A percentile compares a stretch with the other conserved stretches of the same genome.
These are phyloP conservation scores for Teleogryllus occipitalis DNA, from an alignment of 1,140 invertebrate genomes.

Conservation along the genomic window DNA sequence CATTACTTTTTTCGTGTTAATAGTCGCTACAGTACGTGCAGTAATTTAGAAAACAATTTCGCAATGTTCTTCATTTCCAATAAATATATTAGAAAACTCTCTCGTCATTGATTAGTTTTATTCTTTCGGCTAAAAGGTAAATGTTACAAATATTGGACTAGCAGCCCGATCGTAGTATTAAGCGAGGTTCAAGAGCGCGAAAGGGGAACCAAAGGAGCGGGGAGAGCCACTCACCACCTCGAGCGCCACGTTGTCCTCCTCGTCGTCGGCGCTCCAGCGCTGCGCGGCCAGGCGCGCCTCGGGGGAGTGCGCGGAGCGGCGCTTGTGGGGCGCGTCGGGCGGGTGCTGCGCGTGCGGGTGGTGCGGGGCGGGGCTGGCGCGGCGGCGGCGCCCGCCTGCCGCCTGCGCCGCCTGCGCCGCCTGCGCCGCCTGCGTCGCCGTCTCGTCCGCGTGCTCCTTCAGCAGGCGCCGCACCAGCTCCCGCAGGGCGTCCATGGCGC, in stretches of 20 bases:
- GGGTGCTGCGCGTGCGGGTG: constrained; percentile 40
- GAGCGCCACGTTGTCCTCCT: constrained; percentile 35
- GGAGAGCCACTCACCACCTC: background rate
- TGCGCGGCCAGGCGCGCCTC: constrained; percentile 45
- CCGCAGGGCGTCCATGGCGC: background rate
- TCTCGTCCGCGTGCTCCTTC: background rate
- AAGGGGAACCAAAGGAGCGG: no score
- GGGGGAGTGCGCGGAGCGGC: constrained; percentile 41
- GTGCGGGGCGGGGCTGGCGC: constrained; percentile 24
- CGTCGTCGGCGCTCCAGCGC: constrained; percentile 41
- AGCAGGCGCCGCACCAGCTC: background rate
- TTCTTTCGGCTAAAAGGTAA: no score
- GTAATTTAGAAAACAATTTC: no score
- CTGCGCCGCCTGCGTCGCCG: background rate
- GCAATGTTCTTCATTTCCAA: no score
- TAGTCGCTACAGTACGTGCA: no score
- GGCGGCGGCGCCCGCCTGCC: background rate
- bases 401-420: background rate
- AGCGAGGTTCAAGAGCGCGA: no score
- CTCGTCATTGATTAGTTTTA: no score
- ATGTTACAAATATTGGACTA: no score
- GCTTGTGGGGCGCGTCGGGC: constrained; percentile 42
- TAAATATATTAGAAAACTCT: no score
- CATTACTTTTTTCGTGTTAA: no score
- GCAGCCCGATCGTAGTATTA: no score